Conservation (phyloP, 2,113 vertebrate genomes). For the Monopterus albus region DNA sequence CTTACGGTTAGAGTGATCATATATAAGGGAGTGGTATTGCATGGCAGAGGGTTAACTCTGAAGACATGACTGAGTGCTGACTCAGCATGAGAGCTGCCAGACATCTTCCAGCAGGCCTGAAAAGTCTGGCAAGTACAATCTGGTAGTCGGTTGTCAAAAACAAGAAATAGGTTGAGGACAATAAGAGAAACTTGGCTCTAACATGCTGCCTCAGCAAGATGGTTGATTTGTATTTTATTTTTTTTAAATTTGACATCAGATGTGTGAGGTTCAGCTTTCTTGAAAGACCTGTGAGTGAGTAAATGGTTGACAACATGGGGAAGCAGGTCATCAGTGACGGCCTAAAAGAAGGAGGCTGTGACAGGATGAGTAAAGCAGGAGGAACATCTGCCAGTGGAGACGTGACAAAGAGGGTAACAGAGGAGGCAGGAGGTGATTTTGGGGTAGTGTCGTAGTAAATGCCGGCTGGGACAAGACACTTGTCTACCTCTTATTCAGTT, state of each 20-base stretch:
- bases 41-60: neutral
- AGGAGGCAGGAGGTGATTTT: slow-evolving; percentile 22
- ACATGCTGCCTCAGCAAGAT: neutral
- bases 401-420: slow-evolving; percentile 20
- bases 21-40: neutral
- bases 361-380: slow-evolving; percentile 22
- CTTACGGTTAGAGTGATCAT: too few species aligned
- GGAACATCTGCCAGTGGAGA: neutral
- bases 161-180: slow-evolving; percentile 7
- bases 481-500: neutral
- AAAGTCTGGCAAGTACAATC: slow-evolving; percentile 27
- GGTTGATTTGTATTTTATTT: neutral
- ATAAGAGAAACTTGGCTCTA: neutral
- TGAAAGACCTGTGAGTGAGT: neutral
- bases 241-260: slow-evolving; percentile 1
- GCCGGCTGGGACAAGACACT: neutral
- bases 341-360: neutral
- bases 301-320: slow-evolving; percentile 1
- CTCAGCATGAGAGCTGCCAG: slow-evolving; percentile 1
- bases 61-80: neutral
- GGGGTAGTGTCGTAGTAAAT: neutral
- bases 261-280: neutral
- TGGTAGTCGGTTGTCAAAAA: slow-evolving; percentile 21
- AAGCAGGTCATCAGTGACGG: slow-evolving; percentile 3
- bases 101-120: neutral